phyloP scores from a whole-genome alignment of 2,113 vertebrate species.

The Corydoras maculifer region DNA sequence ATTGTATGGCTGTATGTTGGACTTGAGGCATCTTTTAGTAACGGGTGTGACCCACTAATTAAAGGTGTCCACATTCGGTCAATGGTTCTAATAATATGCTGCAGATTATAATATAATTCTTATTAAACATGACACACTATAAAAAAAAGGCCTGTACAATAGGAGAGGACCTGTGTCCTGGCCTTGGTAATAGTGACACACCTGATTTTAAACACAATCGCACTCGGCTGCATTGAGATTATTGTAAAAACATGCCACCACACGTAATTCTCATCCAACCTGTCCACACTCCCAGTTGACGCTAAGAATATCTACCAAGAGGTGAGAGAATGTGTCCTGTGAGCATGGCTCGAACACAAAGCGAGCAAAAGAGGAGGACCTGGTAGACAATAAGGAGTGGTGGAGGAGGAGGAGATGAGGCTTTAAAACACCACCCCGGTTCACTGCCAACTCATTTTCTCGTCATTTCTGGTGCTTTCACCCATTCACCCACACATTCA shows the following conservation, averaged over 20 bases:
- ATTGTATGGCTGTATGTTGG: too few species aligned
- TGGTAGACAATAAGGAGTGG: background rate
- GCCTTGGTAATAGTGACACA: background rate
- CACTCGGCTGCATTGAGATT: background rate
- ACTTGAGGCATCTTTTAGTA: too few species aligned
- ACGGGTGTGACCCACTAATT: too few species aligned
- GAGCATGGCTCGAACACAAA: background rate
- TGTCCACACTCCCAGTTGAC: background rate
- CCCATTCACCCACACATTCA: background rate
- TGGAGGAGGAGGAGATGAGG: conserved; percentile 2
- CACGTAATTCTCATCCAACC: background rate
- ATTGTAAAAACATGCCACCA: background rate
- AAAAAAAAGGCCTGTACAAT: too few species aligned
- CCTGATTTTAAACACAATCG: too few species aligned
- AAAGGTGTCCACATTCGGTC: too few species aligned
- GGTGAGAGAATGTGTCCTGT: too few species aligned
- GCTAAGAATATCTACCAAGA: too few species aligned
- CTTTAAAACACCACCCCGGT: conserved; percentile 7
- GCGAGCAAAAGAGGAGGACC: background rate
- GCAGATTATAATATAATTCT: too few species aligned
- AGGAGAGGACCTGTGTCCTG: too few species aligned
- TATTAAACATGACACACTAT: too few species aligned
- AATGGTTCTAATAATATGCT: too few species aligned
- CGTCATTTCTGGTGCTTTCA: background rate
- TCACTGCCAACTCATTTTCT: background rate